phyloP scores from a whole-genome alignment of 2,888 invertebrate species.

The Rhagium mordax region DNA sequence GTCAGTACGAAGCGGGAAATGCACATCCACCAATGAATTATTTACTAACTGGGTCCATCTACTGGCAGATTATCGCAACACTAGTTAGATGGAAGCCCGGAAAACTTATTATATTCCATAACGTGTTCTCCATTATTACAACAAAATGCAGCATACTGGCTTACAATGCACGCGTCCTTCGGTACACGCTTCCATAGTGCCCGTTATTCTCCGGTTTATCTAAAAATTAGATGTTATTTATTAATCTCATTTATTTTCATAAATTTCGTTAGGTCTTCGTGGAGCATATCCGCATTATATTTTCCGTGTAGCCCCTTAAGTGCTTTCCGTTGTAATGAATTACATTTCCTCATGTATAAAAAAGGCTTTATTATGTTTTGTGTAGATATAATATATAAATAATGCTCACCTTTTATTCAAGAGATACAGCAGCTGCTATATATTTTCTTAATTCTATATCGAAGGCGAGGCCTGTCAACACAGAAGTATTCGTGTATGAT shows the following conservation, averaged over 20 bases:
- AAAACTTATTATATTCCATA: no score
- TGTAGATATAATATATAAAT: slow-evolving; percentile 13
- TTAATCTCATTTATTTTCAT: neutral
- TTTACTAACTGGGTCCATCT: no score
- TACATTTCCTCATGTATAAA: neutral
- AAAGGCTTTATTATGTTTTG: neutral
- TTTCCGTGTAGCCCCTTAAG: neutral
- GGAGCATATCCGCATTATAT: neutral
- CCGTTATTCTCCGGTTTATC: neutral
- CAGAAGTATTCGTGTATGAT: slow-evolving; percentile 1
- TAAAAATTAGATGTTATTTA: neutral
- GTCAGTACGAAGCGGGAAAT: no score
- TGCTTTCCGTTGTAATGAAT: neutral
- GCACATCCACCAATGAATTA: no score
- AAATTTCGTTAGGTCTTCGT: neutral
- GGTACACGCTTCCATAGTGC: neutral
- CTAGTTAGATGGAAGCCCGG: no score
- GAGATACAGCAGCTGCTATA: slow-evolving; percentile 3
- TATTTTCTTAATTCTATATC: slow-evolving; percentile 16
- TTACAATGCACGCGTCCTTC: neutral
- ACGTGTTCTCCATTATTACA: no score
- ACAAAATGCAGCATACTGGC: no score
- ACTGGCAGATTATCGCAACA: no score
- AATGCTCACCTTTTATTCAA: slow-evolving; percentile 11
- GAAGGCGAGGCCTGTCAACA: slow-evolving; percentile 10